Evolutionary conservation across 2,113 vertebrate species (phyloP).

Genomic region (Spermophilus dauricus): DNA sequence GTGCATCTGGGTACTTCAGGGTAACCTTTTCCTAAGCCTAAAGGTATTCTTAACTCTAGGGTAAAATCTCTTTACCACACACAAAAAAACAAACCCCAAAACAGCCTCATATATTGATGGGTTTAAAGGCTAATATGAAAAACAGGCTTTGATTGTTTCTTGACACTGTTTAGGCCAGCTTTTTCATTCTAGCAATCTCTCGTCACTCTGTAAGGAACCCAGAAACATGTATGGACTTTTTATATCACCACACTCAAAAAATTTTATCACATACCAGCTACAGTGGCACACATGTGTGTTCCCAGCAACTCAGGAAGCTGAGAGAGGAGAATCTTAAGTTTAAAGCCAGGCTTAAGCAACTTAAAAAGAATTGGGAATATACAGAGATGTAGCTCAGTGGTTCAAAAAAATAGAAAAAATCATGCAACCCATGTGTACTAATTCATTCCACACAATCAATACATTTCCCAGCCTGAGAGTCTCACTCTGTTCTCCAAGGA

Average conservation of each 20-base stretch:
- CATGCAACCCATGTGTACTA: background rate
- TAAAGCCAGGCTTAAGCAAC: too few species aligned
- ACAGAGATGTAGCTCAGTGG: too few species aligned
- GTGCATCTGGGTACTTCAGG: background rate
- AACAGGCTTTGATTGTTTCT: background rate
- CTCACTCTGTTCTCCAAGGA: background rate
- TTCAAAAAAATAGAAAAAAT: too few species aligned
- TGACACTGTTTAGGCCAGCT: background rate
- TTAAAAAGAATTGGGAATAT: too few species aligned
- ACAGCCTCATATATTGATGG: background rate
- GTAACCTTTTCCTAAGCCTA: background rate
- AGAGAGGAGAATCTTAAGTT: too few species aligned
- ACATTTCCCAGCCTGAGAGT: background rate
- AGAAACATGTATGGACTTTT: constrained; percentile 26
- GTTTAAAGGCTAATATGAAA: background rate
- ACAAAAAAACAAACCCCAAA: background rate
- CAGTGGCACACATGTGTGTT: too few species aligned
- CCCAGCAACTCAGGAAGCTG: too few species aligned
- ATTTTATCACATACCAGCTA: background rate
- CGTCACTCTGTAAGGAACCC: background rate
- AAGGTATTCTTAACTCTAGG: background rate
- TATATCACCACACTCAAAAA: background rate
- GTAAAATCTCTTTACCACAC: background rate
- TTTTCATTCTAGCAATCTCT: background rate
- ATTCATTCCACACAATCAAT: background rate